Evolutionary conservation across 2,797 vertebrate species (phyloP), one percentile per base, ranked within the genome.

Genomic region (Sandelia bainsii): DNA sequence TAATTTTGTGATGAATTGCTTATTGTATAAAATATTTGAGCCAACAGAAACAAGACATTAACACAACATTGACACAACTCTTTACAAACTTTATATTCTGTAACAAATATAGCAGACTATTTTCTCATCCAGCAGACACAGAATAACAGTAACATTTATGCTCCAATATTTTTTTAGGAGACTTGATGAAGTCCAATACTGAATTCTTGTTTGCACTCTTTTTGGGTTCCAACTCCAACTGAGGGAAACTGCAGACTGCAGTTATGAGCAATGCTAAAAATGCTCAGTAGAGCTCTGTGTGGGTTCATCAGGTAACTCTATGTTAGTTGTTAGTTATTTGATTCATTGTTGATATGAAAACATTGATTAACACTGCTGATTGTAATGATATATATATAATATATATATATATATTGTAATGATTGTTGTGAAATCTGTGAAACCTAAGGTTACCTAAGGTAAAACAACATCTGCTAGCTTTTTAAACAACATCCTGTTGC

Each of bases 401-500:
- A n/a, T n/a, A n/a, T n/a, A n/a, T n/a, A n/a, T n/a, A n/a, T n/a
- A n/a, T n/a, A n/a, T n/a, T n/a, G n/a, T n/a, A n/a, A n/a, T n/a
- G n/a, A 32, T 0, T 32, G 16, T 49, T 56, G 64, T 29, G 11
- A 79, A 63, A 42, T 44, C 46, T 32, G 11, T 27, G 17, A 69
- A 45, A 51, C 40, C 13, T 7, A 3, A 25, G 16, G 20, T 60
- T 32, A 32, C 29, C 29, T 32, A 8, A 32, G 29, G 29, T 34
- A 14, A 74, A 53, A 40, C 22, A 50, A 14, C 25, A 58, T 68
- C 51, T 68, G 52, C 23, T 0, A 1, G n/a, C 22, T 64, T 48
- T 57, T 42, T 16, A 42, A 59, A 71, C 46, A 60, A 59, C 29
- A 59, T 62, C 53, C 29, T 48, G 34, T 27, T 25, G 9, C 42